Conservation (phyloP, 2,113 vertebrate species). For the Cettia cetti region DNA sequence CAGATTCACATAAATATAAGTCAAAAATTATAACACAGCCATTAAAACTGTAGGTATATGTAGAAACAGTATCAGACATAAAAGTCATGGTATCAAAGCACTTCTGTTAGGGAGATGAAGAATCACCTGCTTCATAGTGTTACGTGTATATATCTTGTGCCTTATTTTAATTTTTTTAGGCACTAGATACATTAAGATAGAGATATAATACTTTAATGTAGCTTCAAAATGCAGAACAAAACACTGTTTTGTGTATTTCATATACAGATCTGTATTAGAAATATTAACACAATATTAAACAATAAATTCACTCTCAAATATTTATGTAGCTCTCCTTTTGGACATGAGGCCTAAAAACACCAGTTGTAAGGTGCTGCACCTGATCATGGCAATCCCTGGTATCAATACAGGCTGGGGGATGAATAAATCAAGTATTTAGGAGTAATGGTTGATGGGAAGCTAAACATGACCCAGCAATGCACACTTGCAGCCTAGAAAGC, state of each 20-base stretch:
- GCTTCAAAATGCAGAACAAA: background rate
- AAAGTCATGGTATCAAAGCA: background rate
- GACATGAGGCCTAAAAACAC: background rate
- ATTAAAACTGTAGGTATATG: background rate
- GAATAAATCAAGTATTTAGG: background rate
- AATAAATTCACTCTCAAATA: background rate
- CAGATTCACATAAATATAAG: background rate
- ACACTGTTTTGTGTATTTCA: background rate
- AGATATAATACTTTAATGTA: background rate
- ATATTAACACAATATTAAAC: background rate
- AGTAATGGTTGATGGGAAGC: background rate
- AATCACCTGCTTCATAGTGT: background rate
- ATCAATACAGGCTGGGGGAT: background rate
- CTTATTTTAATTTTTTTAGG: background rate
- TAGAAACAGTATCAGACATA: background rate
- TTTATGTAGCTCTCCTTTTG: background rate
- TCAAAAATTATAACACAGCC: background rate
- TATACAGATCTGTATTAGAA: background rate
- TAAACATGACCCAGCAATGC: background rate
- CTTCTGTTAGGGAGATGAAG: background rate
- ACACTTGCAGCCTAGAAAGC: background rate
- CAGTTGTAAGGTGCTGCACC: background rate
- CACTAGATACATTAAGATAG: background rate
- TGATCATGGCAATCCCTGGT: accelerated
- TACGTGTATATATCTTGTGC: background rate